phyloP scores from a whole-genome alignment of 37 sponge, comb jelly and placozoan species.

The Trichoplax adhaerens region DNA sequence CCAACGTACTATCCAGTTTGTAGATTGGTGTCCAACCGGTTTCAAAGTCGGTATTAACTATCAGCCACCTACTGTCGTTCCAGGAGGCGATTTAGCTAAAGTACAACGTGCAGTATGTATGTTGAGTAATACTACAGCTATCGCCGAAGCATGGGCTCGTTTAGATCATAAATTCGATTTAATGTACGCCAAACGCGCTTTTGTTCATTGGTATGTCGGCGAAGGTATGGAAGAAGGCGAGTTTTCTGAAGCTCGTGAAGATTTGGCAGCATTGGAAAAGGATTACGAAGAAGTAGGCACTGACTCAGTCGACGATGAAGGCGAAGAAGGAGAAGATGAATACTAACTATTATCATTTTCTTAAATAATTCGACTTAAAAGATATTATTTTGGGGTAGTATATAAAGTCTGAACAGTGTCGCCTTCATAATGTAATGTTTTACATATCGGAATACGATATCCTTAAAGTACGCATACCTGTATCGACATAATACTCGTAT shows the following conservation, averaged over 20 bases:
- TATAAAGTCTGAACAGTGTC: too few species aligned
- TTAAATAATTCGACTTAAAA: too few species aligned
- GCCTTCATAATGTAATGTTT: too few species aligned
- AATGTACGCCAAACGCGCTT: constrained; percentile 92
- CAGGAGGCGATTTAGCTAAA: constrained; percentile 78
- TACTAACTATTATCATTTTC: too few species aligned
- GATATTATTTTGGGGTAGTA: too few species aligned
- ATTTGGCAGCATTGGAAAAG: constrained; percentile 85
- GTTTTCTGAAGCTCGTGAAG: constrained; percentile 91
- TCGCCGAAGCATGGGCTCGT: constrained; percentile 85
- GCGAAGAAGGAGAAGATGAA: constrained; percentile 54
- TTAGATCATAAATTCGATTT: constrained; percentile 89
- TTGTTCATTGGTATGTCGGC: constrained; percentile 95
- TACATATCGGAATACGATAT: too few species aligned
- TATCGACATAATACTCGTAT: too few species aligned
- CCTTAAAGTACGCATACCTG: too few species aligned
- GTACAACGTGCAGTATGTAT: constrained; percentile 78
- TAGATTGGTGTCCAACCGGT: constrained; percentile 97
- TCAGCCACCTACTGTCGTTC: constrained; percentile 39
- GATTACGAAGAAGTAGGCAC: constrained; percentile 87
- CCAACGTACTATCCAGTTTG: constrained; percentile 88
- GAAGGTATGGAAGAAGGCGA: constrained; percentile 98
- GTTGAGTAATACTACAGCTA: constrained; percentile 89
- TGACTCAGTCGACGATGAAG: constrained; percentile 53
- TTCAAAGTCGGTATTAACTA: constrained; percentile 61